A percentile compares a stretch with the other conserved stretches of the same genome.
Evolutionary conservation across 2,888 invertebrate genomes (phyloP).

Genomic region (Seladonia tumulorum): DNA sequence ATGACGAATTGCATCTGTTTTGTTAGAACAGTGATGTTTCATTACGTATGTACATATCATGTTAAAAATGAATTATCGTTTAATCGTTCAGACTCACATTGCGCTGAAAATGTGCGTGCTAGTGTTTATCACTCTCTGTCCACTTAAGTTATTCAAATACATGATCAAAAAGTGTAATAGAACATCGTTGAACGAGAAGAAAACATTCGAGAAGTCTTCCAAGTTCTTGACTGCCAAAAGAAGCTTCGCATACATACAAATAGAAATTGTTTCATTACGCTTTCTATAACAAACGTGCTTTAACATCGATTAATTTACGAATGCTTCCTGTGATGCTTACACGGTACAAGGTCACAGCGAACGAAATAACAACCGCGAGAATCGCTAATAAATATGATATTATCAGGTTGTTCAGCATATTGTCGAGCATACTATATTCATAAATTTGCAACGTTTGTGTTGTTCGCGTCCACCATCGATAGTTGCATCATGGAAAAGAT

Average conservation of each 20-base stretch:
- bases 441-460: neutral
- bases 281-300: neutral
- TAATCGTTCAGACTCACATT: neutral
- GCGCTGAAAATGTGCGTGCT: neutral
- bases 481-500: neutral
- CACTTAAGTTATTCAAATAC: neutral
- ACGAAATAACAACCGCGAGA: neutral
- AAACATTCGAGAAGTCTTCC: neutral
- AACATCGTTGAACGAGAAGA: neutral
- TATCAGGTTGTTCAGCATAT: accelerated
- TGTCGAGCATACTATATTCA: neutral
- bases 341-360: neutral
- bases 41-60: neutral
- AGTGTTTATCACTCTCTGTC: neutral
- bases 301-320: neutral
- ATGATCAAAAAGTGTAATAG: neutral
- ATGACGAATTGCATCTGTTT: neutral
- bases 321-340: neutral
- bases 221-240: neutral
- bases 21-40: neutral
- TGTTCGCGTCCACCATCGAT: neutral
- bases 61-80: neutral
- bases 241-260: neutral
- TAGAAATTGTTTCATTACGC: neutral
- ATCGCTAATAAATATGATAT: neutral